These are phyloP conservation scores for Dicyrtoma fusca DNA, from an alignment of 2,888 invertebrate genomes.

Conservation along the genomic window DNA sequence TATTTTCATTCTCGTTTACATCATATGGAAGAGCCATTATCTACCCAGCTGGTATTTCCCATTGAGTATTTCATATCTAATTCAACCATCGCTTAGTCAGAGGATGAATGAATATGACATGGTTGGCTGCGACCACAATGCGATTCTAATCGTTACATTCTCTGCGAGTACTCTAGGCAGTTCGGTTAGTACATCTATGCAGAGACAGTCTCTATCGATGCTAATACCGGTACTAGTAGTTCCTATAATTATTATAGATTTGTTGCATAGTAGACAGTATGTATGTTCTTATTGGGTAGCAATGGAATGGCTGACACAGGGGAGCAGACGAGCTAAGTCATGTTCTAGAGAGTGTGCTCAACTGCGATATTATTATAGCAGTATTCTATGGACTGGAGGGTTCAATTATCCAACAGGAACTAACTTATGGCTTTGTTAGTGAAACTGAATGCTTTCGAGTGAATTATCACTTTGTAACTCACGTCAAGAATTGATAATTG, in stretches of 20 bases:
- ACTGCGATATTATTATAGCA: constrained; percentile 17
- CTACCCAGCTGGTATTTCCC: not conserved
- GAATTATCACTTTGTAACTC: constrained; percentile 11
- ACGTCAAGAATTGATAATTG: constrained; percentile 40
- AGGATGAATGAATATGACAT: constrained; percentile 14
- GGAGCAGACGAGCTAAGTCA: too few species aligned
- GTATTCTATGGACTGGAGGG: not conserved
- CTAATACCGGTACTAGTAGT: too few species aligned
- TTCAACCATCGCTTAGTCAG: constrained; percentile 8
- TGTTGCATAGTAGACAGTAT: too few species aligned
- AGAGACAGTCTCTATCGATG: too few species aligned
- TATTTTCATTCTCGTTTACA: not conserved
- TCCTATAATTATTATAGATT: too few species aligned
- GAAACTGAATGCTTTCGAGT: constrained; percentile 11
- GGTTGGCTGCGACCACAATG: constrained; percentile 23
- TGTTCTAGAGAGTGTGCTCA: constrained; percentile 8
- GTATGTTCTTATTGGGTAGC: too few species aligned
- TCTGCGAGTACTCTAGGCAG: not conserved
- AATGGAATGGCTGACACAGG: too few species aligned
- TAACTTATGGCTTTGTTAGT: constrained; percentile 13
- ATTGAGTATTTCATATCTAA: constrained; percentile 15
- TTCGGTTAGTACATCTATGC: too few species aligned
- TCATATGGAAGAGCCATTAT: constrained; percentile 2
- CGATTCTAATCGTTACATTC: constrained; percentile 24
- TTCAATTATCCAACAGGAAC: constrained; percentile 7